Conservation (phyloP, 30 jellyfish, hydroid and myxozoan species). For the Aurelia aurita complex sp. Pacific region DNA sequence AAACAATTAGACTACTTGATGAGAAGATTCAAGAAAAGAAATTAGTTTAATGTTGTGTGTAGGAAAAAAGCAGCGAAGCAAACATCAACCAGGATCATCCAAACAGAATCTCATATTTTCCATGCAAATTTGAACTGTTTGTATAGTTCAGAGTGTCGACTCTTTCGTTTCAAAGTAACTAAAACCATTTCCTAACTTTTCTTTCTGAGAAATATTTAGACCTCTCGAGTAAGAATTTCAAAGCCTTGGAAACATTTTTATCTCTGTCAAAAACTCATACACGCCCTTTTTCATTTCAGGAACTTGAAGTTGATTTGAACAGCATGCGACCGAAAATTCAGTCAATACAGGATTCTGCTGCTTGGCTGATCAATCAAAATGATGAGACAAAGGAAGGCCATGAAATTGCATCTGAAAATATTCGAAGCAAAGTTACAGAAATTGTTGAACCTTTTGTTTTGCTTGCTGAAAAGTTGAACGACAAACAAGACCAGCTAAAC, state of each 20-base stretch:
- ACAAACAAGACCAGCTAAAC: slow-evolving; percentile 73
- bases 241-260: too few species aligned
- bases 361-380: slow-evolving; percentile 76
- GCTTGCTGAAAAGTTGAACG: slow-evolving; percentile 83
- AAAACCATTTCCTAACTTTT: too few species aligned
- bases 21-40: too few species aligned
- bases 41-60: too few species aligned
- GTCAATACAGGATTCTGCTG: slow-evolving; percentile 84
- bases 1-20: too few species aligned
- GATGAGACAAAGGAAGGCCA: slow-evolving; percentile 58
- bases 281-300: slow-evolving; percentile 38
- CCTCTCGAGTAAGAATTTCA: too few species aligned
- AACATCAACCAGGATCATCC: too few species aligned
- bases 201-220: too few species aligned
- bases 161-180: too few species aligned
- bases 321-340: slow-evolving; percentile 79
- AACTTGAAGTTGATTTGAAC: slow-evolving; percentile 69
- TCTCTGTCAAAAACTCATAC: too few species aligned
- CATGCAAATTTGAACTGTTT: background rate
- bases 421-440: slow-evolving; percentile 58
- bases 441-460: slow-evolving; percentile 71
- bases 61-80: too few species aligned
- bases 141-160: too few species aligned
- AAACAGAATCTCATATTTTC: background rate
- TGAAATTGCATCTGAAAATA: slow-evolving; percentile 41